These are phyloP conservation scores for Macaca nemestrina DNA, from an alignment of 2,113 vertebrate genomes.

Conservation along the genomic window DNA sequence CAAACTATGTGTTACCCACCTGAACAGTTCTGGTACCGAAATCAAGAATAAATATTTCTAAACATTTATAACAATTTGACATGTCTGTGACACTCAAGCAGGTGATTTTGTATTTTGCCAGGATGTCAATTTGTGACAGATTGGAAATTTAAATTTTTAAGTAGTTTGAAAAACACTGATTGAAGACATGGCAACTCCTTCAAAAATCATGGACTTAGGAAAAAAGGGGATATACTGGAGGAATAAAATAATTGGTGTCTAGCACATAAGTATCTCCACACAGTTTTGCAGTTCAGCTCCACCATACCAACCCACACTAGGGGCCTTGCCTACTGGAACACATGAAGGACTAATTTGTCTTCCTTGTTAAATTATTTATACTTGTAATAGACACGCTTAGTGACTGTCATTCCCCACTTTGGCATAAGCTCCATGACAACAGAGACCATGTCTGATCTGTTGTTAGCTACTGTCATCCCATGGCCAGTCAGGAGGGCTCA, in stretches of 20 bases:
- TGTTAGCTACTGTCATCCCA: background rate
- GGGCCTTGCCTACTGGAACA: background rate
- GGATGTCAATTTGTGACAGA: background rate
- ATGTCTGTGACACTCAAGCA: background rate
- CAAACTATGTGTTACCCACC: background rate
- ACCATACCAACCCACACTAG: background rate
- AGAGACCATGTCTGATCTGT: background rate
- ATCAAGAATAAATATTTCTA: background rate
- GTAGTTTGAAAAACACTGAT: background rate
- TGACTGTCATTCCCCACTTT: background rate
- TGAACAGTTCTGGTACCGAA: background rate
- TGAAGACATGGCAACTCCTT: background rate
- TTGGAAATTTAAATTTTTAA: background rate
- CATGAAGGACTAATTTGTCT: background rate
- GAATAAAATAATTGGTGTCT: background rate
- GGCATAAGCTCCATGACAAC: background rate
- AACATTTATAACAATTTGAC: background rate
- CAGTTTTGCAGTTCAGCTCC: background rate
- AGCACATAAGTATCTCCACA: background rate
- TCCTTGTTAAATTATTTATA: background rate
- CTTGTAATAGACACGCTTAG: background rate
- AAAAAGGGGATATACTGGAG: background rate
- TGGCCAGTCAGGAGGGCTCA: background rate
- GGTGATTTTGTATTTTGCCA: background rate
- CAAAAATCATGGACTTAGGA: background rate